These are phyloP conservation scores for Muscicapa comitata DNA, from an alignment of 2,797 vertebrate genomes.

Conservation along the genomic window DNA sequence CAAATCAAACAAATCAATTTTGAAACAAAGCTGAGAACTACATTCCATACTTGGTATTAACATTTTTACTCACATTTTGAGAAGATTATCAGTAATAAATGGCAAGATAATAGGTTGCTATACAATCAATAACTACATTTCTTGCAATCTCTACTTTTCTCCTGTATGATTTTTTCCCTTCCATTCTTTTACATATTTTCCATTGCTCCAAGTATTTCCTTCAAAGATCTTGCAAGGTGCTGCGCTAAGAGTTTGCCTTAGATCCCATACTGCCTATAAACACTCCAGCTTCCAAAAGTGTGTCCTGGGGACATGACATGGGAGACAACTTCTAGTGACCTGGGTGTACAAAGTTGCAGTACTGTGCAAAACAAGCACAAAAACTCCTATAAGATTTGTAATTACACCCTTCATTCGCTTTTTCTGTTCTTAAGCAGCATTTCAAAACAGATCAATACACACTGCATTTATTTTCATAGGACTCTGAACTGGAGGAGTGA, in stretches of 20 bases:
- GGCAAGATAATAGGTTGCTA: neutral
- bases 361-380: neutral
- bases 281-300: neutral
- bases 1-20: neutral
- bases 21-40: neutral
- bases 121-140: neutral
- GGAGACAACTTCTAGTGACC: neutral
- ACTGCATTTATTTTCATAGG: neutral
- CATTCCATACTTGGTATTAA: fast-evolving
- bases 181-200: neutral
- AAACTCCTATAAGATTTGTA: neutral
- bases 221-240: neutral
- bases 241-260: neutral
- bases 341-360: neutral
- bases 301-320: fast-evolving
- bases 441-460: neutral
- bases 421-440: neutral
- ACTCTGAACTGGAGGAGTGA: neutral
- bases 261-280: neutral
- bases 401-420: neutral
- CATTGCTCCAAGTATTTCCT: neutral
- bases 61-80: neutral
- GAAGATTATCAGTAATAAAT: neutral
- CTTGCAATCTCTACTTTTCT: neutral
- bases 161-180: neutral